Evolutionary conservation across 2,797 vertebrate species (phyloP), one percentile per base, ranked within the genome.

Genomic region (Acestrorhynchus altus): DNA sequence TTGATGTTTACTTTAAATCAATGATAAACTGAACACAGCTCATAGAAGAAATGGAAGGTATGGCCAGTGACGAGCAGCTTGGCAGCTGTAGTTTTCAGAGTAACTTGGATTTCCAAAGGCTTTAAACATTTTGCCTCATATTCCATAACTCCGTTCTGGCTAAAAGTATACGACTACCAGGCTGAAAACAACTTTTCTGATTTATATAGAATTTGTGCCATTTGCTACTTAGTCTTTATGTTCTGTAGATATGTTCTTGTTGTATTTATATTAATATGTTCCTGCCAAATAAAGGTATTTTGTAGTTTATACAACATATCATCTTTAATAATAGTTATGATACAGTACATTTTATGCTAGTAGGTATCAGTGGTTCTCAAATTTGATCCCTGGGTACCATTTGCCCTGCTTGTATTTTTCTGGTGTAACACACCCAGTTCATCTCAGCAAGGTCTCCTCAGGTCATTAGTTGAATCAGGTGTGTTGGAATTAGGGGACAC

Each of bases 281-380:
- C 6, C 11, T 69, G 20, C 70, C 46, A 61, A 77, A 69, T 77
- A 77, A 77, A 77, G 44, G 8, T 15, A 18, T 18, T 59, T 76
- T 57, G 46, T 59, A 49, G 24, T 8, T 8, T 35, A 18, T n/a
- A 35, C 35, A 46, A 13, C n/a, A 10, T 16, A 24, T 42, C 22
- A 2, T 24, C 22, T 66, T 66, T 8, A 35, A 12, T 65, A 7
- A 7, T 20, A 46, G 63, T 40, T 52, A 52, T 20, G 51, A n/a
- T n/a, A n/a, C n/a, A n/a, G n/a, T n/a, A n/a, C n/a, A n/a, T n/a
- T n/a, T n/a, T n/a, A n/a, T n/a, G n/a, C n/a, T n/a, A n/a, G n/a
- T n/a, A n/a, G n/a, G n/a, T n/a, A n/a, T n/a, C n/a, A n/a, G n/a
- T n/a, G n/a, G n/a, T n/a, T n/a, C n/a, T n/a, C n/a, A n/a, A n/a